Evolutionary conservation across 2,888 invertebrate genomes (phyloP), one percentile per base, ranked within the genome.

Genomic region (Resseliella maxima): DNA sequence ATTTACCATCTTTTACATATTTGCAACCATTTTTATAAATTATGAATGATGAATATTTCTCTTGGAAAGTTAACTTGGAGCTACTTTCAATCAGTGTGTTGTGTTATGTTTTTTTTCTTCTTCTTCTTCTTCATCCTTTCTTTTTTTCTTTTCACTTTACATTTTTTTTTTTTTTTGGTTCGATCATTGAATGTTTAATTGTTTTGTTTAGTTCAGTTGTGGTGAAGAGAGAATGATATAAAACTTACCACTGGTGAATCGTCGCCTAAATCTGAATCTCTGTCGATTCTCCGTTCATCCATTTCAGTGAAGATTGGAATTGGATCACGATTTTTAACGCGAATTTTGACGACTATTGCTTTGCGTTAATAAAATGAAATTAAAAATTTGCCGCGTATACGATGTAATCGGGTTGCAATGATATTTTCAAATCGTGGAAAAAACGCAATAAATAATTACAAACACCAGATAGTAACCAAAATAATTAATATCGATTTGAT

Each of bases 311-410:
- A 95, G 92, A 95, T 95, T 93, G 95, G 95, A 92, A 95, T 94
- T 92, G 96, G 96, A 91, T 95, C 95, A 93, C 95, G 94, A 91
- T 96, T 96, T 94, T 96, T 96, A 92, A 95, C 95, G 93, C 96
- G 94, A 96, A 96, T 96, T 94, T 96, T 96, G 85, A 95, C 92
- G 93, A 92, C 92, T 89, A 92, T 91, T 72, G 31, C 72, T 72
- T 72, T 15, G 12, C 72, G 72, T 72, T 72, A 72, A 18, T n/a
- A 72, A 72, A 27, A 27, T 27, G 27, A 24, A n/a, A 24, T 59
- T 12, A 59, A 72, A 24, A 59, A 24, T 24, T n/a, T 3, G n/a
- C n/a, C 5, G 59, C 50, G 50, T 41, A 50, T 50, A 24, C 59
- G 24, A 59, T 59, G 50, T 50, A n/a, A n/a, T n/a, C n/a, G 50